Percentiles rank a stretch among this genome's conserved stretches.
phyloP scores from a whole-genome alignment of 2,888 invertebrate species.

The Aspidiotus destructor region DNA sequence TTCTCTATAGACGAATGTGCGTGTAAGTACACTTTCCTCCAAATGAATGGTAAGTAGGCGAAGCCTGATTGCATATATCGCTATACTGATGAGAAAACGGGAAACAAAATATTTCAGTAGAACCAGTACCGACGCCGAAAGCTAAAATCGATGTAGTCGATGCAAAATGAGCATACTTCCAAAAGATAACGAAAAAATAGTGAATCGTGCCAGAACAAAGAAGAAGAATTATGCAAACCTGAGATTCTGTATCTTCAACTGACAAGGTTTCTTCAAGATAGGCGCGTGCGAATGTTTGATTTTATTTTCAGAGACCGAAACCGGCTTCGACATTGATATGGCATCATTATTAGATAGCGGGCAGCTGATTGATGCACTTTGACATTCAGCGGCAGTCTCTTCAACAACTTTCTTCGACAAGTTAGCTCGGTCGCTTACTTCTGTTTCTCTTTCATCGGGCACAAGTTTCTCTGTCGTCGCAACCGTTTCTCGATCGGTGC shows the following conservation, averaged over 20 bases:
- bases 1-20: too few species aligned
- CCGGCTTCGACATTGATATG: background rate
- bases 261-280: constrained; percentile 15
- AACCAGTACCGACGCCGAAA: too few species aligned
- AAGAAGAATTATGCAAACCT: constrained; percentile 7
- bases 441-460: constrained; percentile 23
- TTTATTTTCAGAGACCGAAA: too few species aligned
- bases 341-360: constrained; percentile 7
- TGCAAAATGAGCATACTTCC: too few species aligned
- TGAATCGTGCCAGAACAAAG: too few species aligned
- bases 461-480: constrained; percentile 21
- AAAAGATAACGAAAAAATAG: too few species aligned
- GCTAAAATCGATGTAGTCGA: too few species aligned
- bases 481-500: constrained; percentile 13
- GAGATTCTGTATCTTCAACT: constrained; percentile 24
- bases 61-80: too few species aligned
- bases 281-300: constrained; percentile 6
- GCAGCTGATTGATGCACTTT: constrained; percentile 30
- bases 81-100: too few species aligned
- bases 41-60: too few species aligned
- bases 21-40: too few species aligned
- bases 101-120: too few species aligned
- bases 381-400: constrained; percentile 18
- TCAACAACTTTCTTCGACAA: constrained; percentile 26
- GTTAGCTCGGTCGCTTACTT: constrained; percentile 16